Evolutionary conservation across 2,888 invertebrate genomes (phyloP).

Genomic region (Melitaea athalia): DNA sequence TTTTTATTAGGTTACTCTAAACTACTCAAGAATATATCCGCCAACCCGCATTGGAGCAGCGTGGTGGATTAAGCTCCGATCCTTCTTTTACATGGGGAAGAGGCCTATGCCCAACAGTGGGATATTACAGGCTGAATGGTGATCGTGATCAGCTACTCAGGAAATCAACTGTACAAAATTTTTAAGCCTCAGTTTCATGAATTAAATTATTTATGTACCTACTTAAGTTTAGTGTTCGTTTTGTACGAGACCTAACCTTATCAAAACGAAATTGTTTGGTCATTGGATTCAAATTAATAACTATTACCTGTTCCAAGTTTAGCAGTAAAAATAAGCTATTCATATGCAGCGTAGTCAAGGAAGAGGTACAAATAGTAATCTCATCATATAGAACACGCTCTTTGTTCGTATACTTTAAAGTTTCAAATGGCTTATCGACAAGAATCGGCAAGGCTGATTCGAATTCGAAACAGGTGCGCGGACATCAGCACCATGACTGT

Average conservation of each 20-base stretch:
- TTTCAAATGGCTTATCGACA: slow-evolving; percentile 45
- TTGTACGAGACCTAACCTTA: neutral
- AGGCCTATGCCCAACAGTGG: too few relatives aligned
- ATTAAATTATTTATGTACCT: too few relatives aligned
- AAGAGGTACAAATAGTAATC: slow-evolving; percentile 32
- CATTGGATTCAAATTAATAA: slow-evolving; percentile 4
- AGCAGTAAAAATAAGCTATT: slow-evolving; percentile 40
- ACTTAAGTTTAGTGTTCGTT: neutral
- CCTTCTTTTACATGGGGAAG: too few relatives aligned
- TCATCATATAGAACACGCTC: slow-evolving; percentile 35
- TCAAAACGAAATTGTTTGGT: neutral
- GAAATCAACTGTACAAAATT: too few relatives aligned
- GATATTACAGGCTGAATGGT: too few relatives aligned
- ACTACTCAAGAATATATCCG: too few relatives aligned
- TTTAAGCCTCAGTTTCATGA: too few relatives aligned
- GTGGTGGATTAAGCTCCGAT: too few relatives aligned
- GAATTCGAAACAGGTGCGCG: slow-evolving; percentile 51
- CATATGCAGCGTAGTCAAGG: slow-evolving; percentile 42
- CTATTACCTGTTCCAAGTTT: slow-evolving; percentile 26
- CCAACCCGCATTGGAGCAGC: too few relatives aligned
- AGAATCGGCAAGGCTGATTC: slow-evolving; percentile 46
- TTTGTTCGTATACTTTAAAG: slow-evolving; percentile 39
- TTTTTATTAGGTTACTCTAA: too few relatives aligned
- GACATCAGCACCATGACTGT: slow-evolving; percentile 47
- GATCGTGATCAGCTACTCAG: too few relatives aligned